Conservation (phyloP, 2,797 vertebrate genomes). For the Gambelia wislizenii region DNA sequence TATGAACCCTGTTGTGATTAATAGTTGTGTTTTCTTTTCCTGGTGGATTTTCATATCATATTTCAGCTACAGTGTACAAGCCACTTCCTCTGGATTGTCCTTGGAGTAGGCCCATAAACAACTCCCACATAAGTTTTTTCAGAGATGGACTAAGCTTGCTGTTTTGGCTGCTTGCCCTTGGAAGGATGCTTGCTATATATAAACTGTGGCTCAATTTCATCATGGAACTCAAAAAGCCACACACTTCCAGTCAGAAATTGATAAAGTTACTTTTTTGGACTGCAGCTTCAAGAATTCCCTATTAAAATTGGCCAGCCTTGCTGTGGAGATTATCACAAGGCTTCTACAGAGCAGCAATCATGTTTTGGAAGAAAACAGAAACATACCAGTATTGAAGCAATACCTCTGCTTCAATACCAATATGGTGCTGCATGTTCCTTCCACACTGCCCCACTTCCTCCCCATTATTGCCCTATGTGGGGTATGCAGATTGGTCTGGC, state of each 20-base stretch:
- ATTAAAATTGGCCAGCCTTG: too few species aligned
- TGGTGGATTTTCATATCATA: not conserved
- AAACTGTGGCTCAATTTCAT: conserved; percentile 4
- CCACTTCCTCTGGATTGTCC: conserved; percentile 9
- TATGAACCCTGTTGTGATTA: conserved; percentile 7
- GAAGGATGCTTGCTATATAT: conserved; percentile 5
- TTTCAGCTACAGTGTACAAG: conserved; percentile 15
- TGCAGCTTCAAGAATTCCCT: too few species aligned
- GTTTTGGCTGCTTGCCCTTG: conserved; percentile 16
- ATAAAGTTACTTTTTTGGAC: not conserved
- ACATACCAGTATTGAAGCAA: too few species aligned
- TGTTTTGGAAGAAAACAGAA: too few species aligned
- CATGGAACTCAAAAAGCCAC: not conserved
- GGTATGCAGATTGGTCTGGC: too few species aligned
- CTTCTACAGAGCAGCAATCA: too few species aligned
- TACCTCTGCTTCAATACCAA: too few species aligned
- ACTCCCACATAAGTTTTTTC: conserved; percentile 11
- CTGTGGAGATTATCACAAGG: too few species aligned
- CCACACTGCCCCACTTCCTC: too few species aligned
- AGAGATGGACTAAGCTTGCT: conserved; percentile 4
- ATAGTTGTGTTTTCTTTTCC: not conserved
- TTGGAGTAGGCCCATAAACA: conserved; percentile 18
- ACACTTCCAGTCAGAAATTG: not conserved
- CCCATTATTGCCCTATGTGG: too few species aligned
- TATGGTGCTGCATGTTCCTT: too few species aligned